A percentile compares a stretch with the other conserved stretches of the same genome.
Conservation (phyloP, 2,888 invertebrate species). For the Chaetoderma sp. region DNA sequence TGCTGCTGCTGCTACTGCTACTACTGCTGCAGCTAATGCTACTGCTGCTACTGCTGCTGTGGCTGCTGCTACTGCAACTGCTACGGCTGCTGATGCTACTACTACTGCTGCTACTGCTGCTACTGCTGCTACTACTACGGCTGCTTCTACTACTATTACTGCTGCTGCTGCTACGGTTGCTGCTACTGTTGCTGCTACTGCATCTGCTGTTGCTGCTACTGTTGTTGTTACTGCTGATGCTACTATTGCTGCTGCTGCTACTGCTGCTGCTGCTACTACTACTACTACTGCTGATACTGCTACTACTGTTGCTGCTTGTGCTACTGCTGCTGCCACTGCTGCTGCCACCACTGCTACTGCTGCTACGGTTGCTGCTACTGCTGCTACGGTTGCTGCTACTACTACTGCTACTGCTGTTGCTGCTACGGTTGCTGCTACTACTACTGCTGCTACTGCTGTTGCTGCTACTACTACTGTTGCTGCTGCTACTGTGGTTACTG, state of each 20-base stretch:
- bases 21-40: too few relatives aligned
- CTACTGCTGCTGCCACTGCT: too few relatives aligned
- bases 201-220: too few relatives aligned
- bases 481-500: neutral
- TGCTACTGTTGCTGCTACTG: too few relatives aligned
- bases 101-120: too few relatives aligned
- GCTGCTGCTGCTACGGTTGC: slow-evolving; percentile 12
- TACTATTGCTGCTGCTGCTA: neutral
- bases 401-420: slow-evolving; percentile 16
- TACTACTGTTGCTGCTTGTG: too few relatives aligned
- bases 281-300: too few relatives aligned
- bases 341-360: slow-evolving; percentile 23
- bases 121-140: too few relatives aligned
- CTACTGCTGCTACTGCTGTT: slow-evolving; percentile 17
- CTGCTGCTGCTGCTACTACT: slow-evolving; percentile 24
- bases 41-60: too few relatives aligned
- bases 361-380: slow-evolving; percentile 21
- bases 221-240: too few relatives aligned
- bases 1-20: neutral
- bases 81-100: too few relatives aligned
- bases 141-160: too few relatives aligned
- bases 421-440: slow-evolving; percentile 24
- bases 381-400: neutral
- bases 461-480: slow-evolving; percentile 19
- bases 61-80: neutral